Evolutionary conservation across 2,888 invertebrate genomes (phyloP).

Genomic region (Eustalomyia histrio): DNA sequence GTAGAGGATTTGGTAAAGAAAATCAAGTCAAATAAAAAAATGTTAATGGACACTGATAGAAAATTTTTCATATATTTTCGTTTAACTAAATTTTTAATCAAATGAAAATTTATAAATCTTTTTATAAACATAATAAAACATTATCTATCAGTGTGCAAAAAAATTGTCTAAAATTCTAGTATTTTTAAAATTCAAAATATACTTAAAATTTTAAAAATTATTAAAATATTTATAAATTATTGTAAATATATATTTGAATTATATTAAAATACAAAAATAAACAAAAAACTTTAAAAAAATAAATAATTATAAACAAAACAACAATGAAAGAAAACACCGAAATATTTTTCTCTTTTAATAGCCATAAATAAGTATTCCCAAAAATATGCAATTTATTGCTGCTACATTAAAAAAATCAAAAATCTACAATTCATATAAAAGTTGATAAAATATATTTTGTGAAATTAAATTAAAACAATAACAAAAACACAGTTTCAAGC

Average conservation of each 20-base stretch:
- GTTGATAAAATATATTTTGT: conserved; percentile 45
- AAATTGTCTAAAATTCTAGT: not conserved
- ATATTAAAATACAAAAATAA: conserved; percentile 22
- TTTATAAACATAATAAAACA: not conserved
- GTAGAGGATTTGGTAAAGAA: not conserved
- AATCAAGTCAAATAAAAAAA: not conserved
- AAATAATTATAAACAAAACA: too few relatives aligned
- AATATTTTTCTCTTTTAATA: conserved; percentile 42
- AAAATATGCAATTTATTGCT: conserved; percentile 43
- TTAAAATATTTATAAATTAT: not conserved
- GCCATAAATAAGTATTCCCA: conserved; percentile 8
- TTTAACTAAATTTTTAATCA: too few relatives aligned
- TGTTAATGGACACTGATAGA: not conserved
- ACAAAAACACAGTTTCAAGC: conserved; percentile 41
- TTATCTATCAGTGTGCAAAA: too few relatives aligned
- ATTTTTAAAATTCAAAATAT: too few relatives aligned
- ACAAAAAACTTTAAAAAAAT: conserved; percentile 25
- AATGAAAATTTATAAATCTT: too few relatives aligned
- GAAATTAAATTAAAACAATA: conserved; percentile 32
- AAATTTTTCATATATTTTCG: too few relatives aligned
- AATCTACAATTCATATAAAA: conserved; percentile 8
- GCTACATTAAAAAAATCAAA: conserved; percentile 16
- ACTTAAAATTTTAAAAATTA: too few relatives aligned
- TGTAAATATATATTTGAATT: conserved; percentile 2
- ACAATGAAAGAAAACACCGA: conserved; percentile 65